Evolutionary conservation across 1,140 invertebrate species (phyloP).

Genomic region (Sitophilus oryzae): DNA sequence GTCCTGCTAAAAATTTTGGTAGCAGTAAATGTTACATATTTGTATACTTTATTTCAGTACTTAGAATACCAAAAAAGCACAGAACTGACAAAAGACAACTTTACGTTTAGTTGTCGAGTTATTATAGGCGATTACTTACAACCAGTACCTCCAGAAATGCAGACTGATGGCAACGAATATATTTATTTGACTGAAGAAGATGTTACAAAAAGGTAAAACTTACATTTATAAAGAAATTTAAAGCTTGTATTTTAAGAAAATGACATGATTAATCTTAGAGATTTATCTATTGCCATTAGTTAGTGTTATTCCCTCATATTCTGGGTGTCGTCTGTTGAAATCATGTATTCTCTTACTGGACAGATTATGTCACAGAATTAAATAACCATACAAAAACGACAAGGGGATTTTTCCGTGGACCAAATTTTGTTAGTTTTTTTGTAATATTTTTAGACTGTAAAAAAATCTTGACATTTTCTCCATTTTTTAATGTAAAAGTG

Average conservation of each 20-base stretch:
- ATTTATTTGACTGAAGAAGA: constrained; percentile 58
- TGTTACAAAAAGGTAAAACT: constrained; percentile 52
- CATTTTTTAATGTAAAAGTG: neutral
- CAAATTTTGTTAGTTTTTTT: no score
- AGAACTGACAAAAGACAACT: constrained; percentile 78
- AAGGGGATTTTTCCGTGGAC: no score
- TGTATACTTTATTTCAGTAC: constrained; percentile 53
- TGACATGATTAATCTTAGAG: neutral
- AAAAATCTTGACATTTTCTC: neutral
- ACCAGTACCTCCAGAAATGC: constrained; percentile 51
- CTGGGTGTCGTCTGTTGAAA: no score
- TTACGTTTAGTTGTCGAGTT: constrained; percentile 83
- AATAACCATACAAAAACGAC: no score
- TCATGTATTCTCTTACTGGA: no score
- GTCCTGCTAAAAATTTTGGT: no score
- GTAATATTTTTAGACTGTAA: no score
- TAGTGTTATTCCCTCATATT: no score
- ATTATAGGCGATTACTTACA: constrained; percentile 87
- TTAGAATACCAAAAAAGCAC: constrained; percentile 68
- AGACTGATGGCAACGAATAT: constrained; percentile 50
- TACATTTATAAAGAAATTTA: neutral
- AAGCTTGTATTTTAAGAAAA: neutral
- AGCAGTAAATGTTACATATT: constrained; percentile 8
- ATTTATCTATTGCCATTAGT: neutral
- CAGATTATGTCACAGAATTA: no score